phyloP scores from a whole-genome alignment of 2,797 vertebrate species.

The Odontamblyopus rebecca region DNA sequence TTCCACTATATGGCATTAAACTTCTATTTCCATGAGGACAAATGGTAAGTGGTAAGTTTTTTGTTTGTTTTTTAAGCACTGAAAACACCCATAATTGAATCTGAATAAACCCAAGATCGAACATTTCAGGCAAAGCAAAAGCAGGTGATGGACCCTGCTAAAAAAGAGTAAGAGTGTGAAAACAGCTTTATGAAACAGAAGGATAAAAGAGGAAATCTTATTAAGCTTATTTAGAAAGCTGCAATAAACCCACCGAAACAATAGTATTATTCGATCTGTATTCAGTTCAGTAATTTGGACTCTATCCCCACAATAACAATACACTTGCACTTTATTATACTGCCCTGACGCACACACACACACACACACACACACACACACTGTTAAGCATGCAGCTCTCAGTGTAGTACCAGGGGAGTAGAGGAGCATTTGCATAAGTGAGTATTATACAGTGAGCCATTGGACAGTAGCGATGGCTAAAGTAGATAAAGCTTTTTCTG shows the following conservation, averaged over 20 bases:
- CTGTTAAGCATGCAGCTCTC: conserved; percentile 42
- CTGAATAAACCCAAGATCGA: too few species aligned
- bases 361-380: conserved; percentile 31
- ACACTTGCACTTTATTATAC: neutral
- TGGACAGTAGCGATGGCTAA: conserved; percentile 64
- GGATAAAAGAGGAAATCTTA: too few species aligned
- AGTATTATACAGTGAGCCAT: conserved; percentile 66
- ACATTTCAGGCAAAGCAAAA: too few species aligned
- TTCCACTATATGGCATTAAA: neutral
- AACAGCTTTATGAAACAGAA: too few species aligned
- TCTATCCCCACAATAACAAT: neutral
- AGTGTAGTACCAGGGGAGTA: conserved; percentile 49
- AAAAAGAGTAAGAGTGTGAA: too few species aligned
- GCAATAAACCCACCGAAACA: neutral
- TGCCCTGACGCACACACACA: conserved; percentile 22
- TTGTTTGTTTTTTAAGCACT: too few species aligned
- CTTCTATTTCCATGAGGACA: too few species aligned
- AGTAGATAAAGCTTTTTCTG: conserved; percentile 52
- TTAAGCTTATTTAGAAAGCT: neutral
- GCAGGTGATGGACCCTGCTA: too few species aligned
- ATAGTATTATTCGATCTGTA: neutral
- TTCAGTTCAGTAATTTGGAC: conserved; percentile 2
- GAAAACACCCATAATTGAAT: too few species aligned
- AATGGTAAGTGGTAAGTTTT: too few species aligned
- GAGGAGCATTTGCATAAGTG: conserved; percentile 73